Percentiles rank a stretch among this genome's conserved stretches.
These are phyloP conservation scores for Zalophus californianus DNA, from an alignment of 2,797 vertebrate genomes.

Conservation along the genomic window DNA sequence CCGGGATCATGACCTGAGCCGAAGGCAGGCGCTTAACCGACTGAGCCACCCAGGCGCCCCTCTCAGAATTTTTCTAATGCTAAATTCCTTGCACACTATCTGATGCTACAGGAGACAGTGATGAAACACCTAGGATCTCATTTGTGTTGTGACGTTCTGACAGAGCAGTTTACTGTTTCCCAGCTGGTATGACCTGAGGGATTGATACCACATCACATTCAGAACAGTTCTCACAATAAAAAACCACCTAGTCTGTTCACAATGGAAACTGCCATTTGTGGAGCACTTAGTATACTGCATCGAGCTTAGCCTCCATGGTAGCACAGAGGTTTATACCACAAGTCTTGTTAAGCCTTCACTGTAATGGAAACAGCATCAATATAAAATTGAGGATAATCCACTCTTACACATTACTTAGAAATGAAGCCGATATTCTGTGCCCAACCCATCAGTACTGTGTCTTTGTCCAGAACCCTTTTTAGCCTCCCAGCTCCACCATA, in stretches of 20 bases:
- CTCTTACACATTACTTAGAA: neutral
- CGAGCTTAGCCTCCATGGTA: neutral
- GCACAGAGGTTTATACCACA: neutral
- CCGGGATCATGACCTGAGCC: neutral
- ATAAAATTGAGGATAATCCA: neutral
- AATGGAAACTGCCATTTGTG: neutral
- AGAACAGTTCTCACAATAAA: neutral
- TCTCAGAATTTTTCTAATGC: neutral
- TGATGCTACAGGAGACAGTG: neutral
- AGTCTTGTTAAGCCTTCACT: constrained; percentile 20
- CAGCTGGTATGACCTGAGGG: neutral
- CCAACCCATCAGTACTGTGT: neutral
- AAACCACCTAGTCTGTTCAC: neutral
- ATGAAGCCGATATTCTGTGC: neutral
- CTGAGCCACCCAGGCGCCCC: neutral
- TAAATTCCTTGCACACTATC: neutral
- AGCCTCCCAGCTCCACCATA: neutral
- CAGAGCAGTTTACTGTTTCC: neutral
- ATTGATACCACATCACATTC: neutral
- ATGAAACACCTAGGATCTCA: neutral
- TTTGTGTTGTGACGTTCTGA: neutral
- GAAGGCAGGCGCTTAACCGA: neutral
- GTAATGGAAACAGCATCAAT: neutral
- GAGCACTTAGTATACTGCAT: neutral
- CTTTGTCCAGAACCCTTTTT: neutral